Base-by-base conservation (phyloP, 2,797 vertebrate genomes). In the Ciconia nigra region DNA sequence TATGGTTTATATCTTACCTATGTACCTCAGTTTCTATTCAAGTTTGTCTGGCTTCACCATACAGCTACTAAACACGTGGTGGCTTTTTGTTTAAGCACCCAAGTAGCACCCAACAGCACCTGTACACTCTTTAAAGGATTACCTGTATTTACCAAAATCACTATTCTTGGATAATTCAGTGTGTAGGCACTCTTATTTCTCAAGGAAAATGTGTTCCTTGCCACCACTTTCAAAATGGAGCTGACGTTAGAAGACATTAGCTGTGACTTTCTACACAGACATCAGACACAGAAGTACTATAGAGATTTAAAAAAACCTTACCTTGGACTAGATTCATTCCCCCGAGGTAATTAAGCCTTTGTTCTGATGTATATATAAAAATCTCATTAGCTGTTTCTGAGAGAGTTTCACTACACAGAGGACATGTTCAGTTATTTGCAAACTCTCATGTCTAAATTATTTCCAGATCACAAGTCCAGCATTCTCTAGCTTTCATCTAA, bases 341-440 rank as follows among this genome's bases (percentile, higher is more conserved):
- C 52, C 74, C 39, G 46, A 89, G 87, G 84, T 89, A 94, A 94
- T 92, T 58, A 94, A 83, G 59, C 42, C 74, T 92, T 79, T 95
- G 84, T 85, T 94, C 67, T 89, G 47, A 85, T 54, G 66, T 57
- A 70, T 16, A 61, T 17, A 61, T 71, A 78, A 67, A 88, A 8
- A 46, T 59, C 89, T 87, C 70, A 94, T 85, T 71, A 94, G 89
- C 39, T 87, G 39, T 37, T 93, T 87, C 63, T 61, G 49, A 76
- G 71, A 82, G n/a, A 61, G 37, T 51, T 44, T 52, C 35, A 37
- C 81, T 87, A 57, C 51, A 82, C 15, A 76, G 47, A 96, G 70
- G 33, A 71, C 11, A 20, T 7, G n/a, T 62, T 94, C 77, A 65
- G 65, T 46, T 95, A 82, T 91, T 88, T 62, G n/a, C 66, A 76